Conservation (phyloP, 1,140 invertebrate genomes). For the Harlomillsia oculata region DNA sequence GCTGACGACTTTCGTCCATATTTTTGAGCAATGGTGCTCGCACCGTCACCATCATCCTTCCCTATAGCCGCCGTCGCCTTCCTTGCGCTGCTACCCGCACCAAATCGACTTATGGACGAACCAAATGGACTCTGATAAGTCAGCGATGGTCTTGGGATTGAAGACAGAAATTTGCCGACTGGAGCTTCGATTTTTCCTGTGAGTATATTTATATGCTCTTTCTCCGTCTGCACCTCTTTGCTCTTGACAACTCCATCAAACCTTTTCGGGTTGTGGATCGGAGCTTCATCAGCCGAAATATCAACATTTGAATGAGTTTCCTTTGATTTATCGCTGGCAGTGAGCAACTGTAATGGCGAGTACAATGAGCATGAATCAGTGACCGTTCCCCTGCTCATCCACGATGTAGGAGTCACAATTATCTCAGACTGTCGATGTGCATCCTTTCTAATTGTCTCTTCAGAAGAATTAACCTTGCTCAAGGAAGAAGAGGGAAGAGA, state of each 20-base stretch:
- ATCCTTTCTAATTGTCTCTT: too few species aligned
- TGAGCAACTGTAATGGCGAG: neutral
- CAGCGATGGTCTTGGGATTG: slow-evolving; percentile 28
- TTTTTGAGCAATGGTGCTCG: neutral
- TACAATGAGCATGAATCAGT: neutral
- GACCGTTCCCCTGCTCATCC: slow-evolving; percentile 24
- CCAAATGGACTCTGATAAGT: slow-evolving; percentile 27
- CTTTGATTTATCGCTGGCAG: neutral
- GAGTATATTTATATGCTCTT: neutral
- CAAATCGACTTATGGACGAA: slow-evolving; percentile 17
- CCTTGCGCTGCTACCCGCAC: too few species aligned
- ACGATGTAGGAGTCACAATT: too few species aligned
- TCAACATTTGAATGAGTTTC: neutral
- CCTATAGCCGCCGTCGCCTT: slow-evolving; percentile 2
- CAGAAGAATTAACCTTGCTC: neutral
- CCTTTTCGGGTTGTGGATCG: slow-evolving; percentile 14
- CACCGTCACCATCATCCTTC: neutral
- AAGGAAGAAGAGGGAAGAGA: slow-evolving; percentile 13
- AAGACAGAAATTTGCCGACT: slow-evolving; percentile 15
- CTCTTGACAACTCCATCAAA: slow-evolving; percentile 26
- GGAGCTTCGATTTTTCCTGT: too few species aligned
- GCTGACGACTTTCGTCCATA: too few species aligned
- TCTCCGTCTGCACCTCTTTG: slow-evolving; percentile 30
- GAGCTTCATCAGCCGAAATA: slow-evolving; percentile 19
- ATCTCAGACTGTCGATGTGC: too few species aligned